Percentiles rank a stretch among this genome's conserved stretches.
These are phyloP conservation scores for Siniperca knerii DNA, from an alignment of 2,113 vertebrate species.

Conservation along the genomic window DNA sequence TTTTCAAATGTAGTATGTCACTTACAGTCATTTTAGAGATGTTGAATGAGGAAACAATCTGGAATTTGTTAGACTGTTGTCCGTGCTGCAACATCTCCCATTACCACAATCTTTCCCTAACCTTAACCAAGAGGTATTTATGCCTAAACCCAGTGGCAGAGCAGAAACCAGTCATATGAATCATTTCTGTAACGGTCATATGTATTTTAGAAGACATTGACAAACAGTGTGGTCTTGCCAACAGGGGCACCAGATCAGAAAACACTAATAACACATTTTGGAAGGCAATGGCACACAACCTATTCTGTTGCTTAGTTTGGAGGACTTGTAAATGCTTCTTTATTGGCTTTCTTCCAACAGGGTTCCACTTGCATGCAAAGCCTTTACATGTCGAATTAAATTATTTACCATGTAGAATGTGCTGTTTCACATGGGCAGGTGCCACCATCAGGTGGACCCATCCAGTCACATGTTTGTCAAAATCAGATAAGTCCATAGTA, in stretches of 20 bases:
- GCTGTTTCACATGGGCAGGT: conserved; percentile 5
- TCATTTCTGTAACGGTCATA: not conserved
- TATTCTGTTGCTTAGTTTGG: not conserved
- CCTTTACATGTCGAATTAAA: not conserved
- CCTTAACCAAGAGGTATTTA: not conserved
- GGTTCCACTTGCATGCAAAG: conserved; percentile 9
- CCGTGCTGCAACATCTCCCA: not conserved
- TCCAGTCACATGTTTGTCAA: conserved; percentile 26
- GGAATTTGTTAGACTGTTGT: not conserved
- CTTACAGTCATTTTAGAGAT: too few relatives aligned
- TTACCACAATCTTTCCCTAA: not conserved
- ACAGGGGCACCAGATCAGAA: not conserved
- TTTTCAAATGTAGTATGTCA: too few relatives aligned
- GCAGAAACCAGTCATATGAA: not conserved
- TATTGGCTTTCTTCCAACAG: not conserved
- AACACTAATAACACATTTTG: not conserved
- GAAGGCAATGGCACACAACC: too few relatives aligned
- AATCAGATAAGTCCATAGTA: conserved; percentile 11
- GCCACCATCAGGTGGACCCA: conserved; percentile 24
- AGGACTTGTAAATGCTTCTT: not conserved
- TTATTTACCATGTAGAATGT: not conserved
- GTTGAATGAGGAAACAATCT: too few relatives aligned
- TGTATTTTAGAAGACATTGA: not conserved
- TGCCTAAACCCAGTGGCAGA: not conserved
- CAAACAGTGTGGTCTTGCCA: not conserved